A percentile compares a stretch with the other conserved stretches of the same genome.
phyloP scores from a whole-genome alignment of 2,888 invertebrate species.

The Acronicta aceris region DNA sequence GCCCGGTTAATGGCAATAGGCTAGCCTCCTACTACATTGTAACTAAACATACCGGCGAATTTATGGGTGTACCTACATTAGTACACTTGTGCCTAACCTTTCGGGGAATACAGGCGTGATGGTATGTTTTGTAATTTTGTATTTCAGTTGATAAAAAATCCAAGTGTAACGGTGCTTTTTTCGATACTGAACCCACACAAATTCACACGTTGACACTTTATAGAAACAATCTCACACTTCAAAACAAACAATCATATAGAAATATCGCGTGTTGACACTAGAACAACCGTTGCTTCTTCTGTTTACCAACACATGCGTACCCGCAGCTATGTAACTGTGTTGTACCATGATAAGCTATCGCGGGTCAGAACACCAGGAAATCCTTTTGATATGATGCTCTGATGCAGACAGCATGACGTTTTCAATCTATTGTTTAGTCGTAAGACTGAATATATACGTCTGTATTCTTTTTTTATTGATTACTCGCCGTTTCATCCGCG shows the following conservation, averaged over 20 bases:
- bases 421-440: neutral
- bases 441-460: too few relatives aligned
- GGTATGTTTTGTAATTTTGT: too few relatives aligned
- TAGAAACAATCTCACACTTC: slow-evolving; percentile 11
- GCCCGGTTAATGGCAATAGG: too few relatives aligned
- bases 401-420: slow-evolving; percentile 25
- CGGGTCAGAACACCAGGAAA: slow-evolving; percentile 48
- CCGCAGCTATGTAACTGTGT: slow-evolving; percentile 10
- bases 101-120: too few relatives aligned
- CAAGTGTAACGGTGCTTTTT: neutral
- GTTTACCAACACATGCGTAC: slow-evolving; percentile 34
- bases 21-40: too few relatives aligned
- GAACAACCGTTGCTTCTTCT: slow-evolving; percentile 20
- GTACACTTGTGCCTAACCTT: too few relatives aligned
- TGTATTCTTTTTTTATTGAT: too few relatives aligned
- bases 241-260: slow-evolving; percentile 18
- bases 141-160: too few relatives aligned
- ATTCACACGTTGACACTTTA: neutral
- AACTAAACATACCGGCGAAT: too few relatives aligned
- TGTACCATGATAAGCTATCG: slow-evolving; percentile 27
- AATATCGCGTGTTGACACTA: slow-evolving; percentile 35
- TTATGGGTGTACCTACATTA: too few relatives aligned
- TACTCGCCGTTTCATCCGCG: too few relatives aligned
- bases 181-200: neutral
- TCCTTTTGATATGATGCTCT: slow-evolving; percentile 38